phyloP scores from a whole-genome alignment of 2,888 invertebrate species.

The Erebia aethiops region DNA sequence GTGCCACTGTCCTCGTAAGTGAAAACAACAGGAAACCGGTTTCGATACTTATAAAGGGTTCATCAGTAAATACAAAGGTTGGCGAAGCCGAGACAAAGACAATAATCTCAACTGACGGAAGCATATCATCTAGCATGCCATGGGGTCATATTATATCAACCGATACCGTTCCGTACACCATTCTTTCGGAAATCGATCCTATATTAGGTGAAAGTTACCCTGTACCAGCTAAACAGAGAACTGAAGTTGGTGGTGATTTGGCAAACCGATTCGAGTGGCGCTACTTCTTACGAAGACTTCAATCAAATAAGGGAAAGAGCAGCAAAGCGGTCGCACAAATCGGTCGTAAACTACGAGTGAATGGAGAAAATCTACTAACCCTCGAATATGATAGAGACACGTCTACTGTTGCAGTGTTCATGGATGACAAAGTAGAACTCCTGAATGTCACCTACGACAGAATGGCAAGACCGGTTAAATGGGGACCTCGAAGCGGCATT shows the following conservation, averaged over 20 bases:
- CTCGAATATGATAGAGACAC: slow-evolving; percentile 95
- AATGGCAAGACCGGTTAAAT: slow-evolving; percentile 92
- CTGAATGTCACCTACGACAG: slow-evolving; percentile 94
- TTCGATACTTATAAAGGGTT: slow-evolving; percentile 93
- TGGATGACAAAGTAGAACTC: slow-evolving; percentile 93
- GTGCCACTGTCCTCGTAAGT: slow-evolving; percentile 92
- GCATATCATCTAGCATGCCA: slow-evolving; percentile 90
- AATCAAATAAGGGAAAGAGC: slow-evolving; percentile 83
- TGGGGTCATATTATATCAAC: slow-evolving; percentile 95
- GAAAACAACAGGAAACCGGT: slow-evolving; percentile 92
- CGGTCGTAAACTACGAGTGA: slow-evolving; percentile 92
- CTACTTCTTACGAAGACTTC: slow-evolving; percentile 92
- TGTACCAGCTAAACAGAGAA: slow-evolving; percentile 94
- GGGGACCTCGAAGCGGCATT: slow-evolving; percentile 92
- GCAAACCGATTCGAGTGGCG: slow-evolving; percentile 98
- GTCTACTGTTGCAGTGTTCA: slow-evolving; percentile 92
- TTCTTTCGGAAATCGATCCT: slow-evolving; percentile 94
- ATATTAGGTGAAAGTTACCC: slow-evolving; percentile 95
- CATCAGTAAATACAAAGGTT: slow-evolving; percentile 90
- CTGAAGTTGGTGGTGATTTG: slow-evolving; percentile 94
- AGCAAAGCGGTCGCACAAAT: slow-evolving; percentile 91
- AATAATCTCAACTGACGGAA: slow-evolving; percentile 91
- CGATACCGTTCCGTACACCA: slow-evolving; percentile 95
- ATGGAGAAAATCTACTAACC: slow-evolving; percentile 95
- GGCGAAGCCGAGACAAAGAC: slow-evolving; percentile 93